A percentile compares a stretch with the other conserved stretches of the same genome.
Evolutionary conservation across 2,888 invertebrate species (phyloP).

Genomic region (Drosophila meridiana): DNA sequence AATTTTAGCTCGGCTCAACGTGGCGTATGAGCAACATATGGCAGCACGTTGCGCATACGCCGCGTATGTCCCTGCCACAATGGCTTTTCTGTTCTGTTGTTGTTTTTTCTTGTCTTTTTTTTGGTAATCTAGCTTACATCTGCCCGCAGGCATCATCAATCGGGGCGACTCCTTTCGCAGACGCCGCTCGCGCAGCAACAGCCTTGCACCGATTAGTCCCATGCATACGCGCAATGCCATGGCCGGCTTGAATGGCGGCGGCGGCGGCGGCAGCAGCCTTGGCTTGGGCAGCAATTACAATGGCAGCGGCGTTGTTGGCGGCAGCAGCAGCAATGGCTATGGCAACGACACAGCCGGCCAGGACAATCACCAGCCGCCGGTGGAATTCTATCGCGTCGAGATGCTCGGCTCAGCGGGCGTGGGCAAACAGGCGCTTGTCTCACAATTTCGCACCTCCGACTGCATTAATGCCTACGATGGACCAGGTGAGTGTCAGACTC

Average conservation of each 20-base stretch:
- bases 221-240: slow-evolving; percentile 84
- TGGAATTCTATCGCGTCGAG: slow-evolving; percentile 89
- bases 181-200: slow-evolving; percentile 93
- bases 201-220: slow-evolving; percentile 88
- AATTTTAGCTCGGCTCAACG: slow-evolving; percentile 50
- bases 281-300: slow-evolving; percentile 62
- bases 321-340: slow-evolving; percentile 58
- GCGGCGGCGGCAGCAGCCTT: slow-evolving; percentile 62
- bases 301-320: slow-evolving; percentile 63
- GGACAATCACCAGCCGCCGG: slow-evolving; percentile 85
- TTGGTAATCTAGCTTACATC: slow-evolving; percentile 2
- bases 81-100: background rate
- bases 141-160: slow-evolving; percentile 93
- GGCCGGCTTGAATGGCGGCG: slow-evolving; percentile 52
- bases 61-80: slow-evolving; percentile 15
- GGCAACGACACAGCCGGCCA: slow-evolving; percentile 53
- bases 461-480: slow-evolving; percentile 97
- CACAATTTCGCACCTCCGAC: slow-evolving; percentile 96
- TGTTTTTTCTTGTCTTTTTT: background rate
- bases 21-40: slow-evolving; percentile 61
- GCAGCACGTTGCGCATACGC: slow-evolving; percentile 52
- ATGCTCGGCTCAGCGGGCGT: slow-evolving; percentile 92
- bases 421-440: slow-evolving; percentile 93
- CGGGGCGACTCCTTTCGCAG: slow-evolving; percentile 97
- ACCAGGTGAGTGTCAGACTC: slow-evolving; percentile 87